These are phyloP conservation scores for Eupithecia abbreviata DNA, from an alignment of 2,888 invertebrate genomes.

Conservation along the genomic window DNA sequence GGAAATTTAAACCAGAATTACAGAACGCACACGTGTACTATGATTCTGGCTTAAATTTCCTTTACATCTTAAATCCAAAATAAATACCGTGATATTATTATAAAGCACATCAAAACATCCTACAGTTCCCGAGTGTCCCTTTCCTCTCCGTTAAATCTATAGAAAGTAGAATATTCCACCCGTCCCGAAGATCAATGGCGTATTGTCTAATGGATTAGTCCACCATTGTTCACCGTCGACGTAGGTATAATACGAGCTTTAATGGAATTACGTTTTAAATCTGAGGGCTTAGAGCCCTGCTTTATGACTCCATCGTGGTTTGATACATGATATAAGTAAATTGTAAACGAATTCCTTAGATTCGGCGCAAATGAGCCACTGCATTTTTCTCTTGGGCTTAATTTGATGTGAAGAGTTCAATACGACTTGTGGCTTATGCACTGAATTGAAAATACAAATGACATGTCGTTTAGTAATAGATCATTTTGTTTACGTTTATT, in stretches of 20 bases:
- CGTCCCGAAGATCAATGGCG: constrained; percentile 40
- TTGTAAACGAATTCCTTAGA: not conserved
- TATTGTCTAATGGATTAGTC: constrained; percentile 43
- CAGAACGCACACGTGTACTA: not conserved
- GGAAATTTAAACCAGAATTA: too few species aligned
- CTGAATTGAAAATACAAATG: not conserved
- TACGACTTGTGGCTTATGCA: not conserved
- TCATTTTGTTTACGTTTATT: too few species aligned
- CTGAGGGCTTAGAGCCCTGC: constrained; percentile 29
- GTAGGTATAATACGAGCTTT: constrained; percentile 41
- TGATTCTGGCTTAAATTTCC: not conserved
- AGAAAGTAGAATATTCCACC: constrained; percentile 23
- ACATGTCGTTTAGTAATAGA: not conserved
- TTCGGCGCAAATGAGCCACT: not conserved
- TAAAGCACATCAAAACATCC: not conserved
- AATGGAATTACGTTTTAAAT: constrained; percentile 38
- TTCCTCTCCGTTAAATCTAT: constrained; percentile 19
- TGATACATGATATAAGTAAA: not conserved
- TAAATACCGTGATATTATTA: not conserved
- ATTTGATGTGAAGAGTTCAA: not conserved
- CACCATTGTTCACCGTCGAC: constrained; percentile 39
- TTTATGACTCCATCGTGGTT: constrained; percentile 13
- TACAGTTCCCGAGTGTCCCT: not conserved
- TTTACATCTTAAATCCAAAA: not conserved
- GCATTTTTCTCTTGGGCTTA: too few species aligned